A percentile compares a stretch with the other conserved stretches of the same genome.
These are phyloP conservation scores for Pedetes capensis DNA, from an alignment of 2,113 vertebrate species.

Conservation along the genomic window DNA sequence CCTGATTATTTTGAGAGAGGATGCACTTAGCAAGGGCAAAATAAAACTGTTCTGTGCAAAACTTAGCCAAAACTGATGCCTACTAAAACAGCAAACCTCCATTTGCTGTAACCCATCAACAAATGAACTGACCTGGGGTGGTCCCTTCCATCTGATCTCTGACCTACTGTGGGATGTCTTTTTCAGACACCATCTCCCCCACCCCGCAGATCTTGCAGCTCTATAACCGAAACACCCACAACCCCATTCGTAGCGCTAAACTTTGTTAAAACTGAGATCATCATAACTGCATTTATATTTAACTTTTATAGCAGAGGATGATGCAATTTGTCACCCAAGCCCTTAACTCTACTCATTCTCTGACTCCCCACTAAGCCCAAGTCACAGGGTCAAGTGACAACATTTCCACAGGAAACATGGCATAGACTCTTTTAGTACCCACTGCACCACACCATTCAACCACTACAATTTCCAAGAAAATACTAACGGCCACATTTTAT, in stretches of 20 bases:
- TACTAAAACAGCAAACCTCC: not conserved
- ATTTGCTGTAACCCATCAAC: not conserved
- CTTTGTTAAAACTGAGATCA: not conserved
- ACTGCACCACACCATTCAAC: not conserved
- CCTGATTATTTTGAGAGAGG: constrained; percentile 17
- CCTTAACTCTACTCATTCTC: not conserved
- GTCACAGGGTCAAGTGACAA: not conserved
- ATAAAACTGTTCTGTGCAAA: not conserved
- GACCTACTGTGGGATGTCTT: not conserved
- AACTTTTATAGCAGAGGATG: not conserved
- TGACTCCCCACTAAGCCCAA: not conserved
- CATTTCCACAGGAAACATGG: not conserved
- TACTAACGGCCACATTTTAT: not conserved
- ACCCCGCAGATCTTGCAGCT: not conserved
- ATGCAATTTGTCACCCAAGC: not conserved
- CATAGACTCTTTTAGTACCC: too few species aligned
- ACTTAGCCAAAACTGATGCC: not conserved
- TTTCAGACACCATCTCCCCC: not conserved
- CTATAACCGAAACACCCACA: not conserved
- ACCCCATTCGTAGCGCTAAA: not conserved
- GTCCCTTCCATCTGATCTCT: not conserved
- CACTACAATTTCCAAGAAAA: not conserved
- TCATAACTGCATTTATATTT: not conserved
- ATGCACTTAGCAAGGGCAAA: not conserved
- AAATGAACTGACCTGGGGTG: not conserved